phyloP scores from a whole-genome alignment of 1,140 invertebrate species.

The Homarus americanus region DNA sequence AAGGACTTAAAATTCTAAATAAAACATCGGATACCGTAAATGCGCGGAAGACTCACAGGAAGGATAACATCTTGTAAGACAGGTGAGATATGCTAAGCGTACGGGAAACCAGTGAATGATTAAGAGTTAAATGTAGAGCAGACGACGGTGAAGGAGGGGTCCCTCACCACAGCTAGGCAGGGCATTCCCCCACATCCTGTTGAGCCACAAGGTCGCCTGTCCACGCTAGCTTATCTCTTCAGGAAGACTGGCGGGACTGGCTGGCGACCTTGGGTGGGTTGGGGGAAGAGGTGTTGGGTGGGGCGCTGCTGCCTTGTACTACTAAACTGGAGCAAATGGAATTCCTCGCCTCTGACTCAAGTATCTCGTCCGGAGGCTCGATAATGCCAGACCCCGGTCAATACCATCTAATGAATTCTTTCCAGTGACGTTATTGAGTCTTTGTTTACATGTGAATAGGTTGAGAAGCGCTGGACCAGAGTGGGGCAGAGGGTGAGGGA shows the following conservation, averaged over 20 bases:
- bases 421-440: no score
- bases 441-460: no score
- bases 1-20: no score
- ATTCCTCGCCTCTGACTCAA: not conserved
- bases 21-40: no score
- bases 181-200: constrained; percentile 15
- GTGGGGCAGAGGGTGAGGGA: not conserved
- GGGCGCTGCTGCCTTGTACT: not conserved
- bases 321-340: not conserved
- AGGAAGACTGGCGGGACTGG: not conserved
- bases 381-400: no score
- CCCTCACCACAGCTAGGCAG: not conserved
- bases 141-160: not conserved
- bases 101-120: no score
- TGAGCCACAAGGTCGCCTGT: not conserved
- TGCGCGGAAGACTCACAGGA: no score
- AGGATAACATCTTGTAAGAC: no score
- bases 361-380: not conserved
- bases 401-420: no score
- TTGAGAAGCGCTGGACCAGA: not conserved
- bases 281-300: not conserved
- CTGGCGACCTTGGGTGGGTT: not conserved
- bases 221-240: not conserved
- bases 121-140: not conserved
- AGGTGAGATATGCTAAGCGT: no score